phyloP scores from a whole-genome alignment of 1,140 invertebrate species.

The Andricus grossulariae region DNA sequence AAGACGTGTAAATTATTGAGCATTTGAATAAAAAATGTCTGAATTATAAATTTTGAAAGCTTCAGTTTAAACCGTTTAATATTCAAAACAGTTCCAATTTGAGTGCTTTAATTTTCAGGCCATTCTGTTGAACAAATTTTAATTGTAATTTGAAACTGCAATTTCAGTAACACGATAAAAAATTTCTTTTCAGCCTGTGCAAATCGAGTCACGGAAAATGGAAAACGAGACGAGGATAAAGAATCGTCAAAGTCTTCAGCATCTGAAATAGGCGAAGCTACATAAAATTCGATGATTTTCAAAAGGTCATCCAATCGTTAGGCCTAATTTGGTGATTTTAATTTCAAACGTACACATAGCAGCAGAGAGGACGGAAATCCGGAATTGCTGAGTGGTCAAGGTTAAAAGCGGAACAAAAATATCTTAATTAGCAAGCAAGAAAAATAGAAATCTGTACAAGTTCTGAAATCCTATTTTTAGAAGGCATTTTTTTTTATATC shows the following conservation, averaged over 20 bases:
- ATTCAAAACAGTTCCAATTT: no score
- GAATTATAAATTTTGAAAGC: no score
- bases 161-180: neutral
- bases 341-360: neutral
- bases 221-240: conserved; percentile 12
- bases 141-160: neutral
- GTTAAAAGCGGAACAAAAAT: neutral
- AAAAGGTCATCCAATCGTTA: neutral
- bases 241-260: conserved; percentile 15
- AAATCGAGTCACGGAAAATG: conserved; percentile 11
- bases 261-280: neutral
- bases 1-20: no score
- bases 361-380: neutral
- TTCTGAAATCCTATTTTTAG: neutral
- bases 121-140: no score
- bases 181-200: neutral
- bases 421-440: neutral
- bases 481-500: no score
- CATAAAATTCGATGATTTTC: neutral
- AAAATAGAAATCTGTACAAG: neutral
- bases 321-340: conserved; percentile 11
- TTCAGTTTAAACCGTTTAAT: no score
- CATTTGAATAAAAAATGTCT: no score
- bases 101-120: no score
- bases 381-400: neutral